These are phyloP conservation scores for Crenichthys baileyi DNA, from an alignment of 2,797 vertebrate species.

Conservation along the genomic window DNA sequence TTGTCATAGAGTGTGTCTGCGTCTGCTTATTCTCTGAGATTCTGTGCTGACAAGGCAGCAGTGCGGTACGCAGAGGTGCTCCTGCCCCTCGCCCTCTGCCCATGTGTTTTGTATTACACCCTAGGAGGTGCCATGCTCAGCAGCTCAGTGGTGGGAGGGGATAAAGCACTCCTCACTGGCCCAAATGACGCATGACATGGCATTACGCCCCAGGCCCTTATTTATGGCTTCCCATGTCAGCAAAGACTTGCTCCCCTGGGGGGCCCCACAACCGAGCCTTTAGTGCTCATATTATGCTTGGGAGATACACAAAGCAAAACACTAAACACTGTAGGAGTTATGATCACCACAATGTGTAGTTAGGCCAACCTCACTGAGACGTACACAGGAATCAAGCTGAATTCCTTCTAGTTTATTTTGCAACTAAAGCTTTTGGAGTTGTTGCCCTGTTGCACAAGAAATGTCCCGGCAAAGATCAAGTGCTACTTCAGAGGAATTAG, in stretches of 20 bases:
- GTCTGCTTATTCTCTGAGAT: slow-evolving; percentile 74
- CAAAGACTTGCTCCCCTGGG: slow-evolving; percentile 74
- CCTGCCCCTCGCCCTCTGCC: slow-evolving; percentile 73
- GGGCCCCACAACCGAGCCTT: slow-evolving; percentile 59
- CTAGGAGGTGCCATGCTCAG: slow-evolving; percentile 81
- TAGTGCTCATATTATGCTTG: slow-evolving; percentile 53
- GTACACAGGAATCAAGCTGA: slow-evolving; percentile 56
- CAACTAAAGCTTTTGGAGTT: slow-evolving; percentile 47
- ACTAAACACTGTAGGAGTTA: slow-evolving; percentile 42
- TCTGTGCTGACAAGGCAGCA: slow-evolving; percentile 72
- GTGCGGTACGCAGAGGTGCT: slow-evolving; percentile 73
- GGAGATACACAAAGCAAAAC: slow-evolving; percentile 41
- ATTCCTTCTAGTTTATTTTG: slow-evolving; percentile 57
- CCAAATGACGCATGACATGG: slow-evolving; percentile 84
- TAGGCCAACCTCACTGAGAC: slow-evolving; percentile 46
- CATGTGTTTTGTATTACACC: slow-evolving; percentile 83
- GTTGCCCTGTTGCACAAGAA: slow-evolving; percentile 50
- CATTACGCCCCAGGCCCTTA: slow-evolving; percentile 76
- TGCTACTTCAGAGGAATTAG: slow-evolving; percentile 70
- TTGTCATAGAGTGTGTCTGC: slow-evolving; percentile 42
- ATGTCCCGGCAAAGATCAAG: slow-evolving; percentile 58
- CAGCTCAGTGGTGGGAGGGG: slow-evolving; percentile 70
- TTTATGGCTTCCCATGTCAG: slow-evolving; percentile 86
- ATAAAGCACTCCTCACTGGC: slow-evolving; percentile 77
- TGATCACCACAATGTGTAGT: slow-evolving; percentile 45